Evolutionary conservation across 2,113 vertebrate genomes (phyloP), one percentile per base, ranked within the genome.

Genomic region (Eptesicus fuscus): DNA sequence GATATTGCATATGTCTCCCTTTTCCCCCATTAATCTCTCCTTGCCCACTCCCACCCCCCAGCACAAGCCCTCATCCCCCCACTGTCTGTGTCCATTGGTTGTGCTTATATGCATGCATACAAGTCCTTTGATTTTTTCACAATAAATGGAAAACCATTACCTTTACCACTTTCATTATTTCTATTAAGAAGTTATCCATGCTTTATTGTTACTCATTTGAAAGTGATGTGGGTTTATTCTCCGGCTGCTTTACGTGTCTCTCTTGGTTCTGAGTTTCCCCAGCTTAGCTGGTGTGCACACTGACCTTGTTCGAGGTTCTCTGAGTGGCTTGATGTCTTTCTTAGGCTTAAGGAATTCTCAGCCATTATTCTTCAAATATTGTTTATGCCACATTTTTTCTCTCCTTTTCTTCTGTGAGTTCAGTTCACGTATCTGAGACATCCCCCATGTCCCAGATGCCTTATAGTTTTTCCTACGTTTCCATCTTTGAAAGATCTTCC

Each of bases 181-280:
- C 14, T 89, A 12, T 67, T 73, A 61, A 91, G 56, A 82, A 44
- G 12, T 77, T 91, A 51, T 70, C n/a, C 5, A 18, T 71, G 17
- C 76, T 91, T 87, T 93, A 80, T 56, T 95, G 5, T 83, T 94
- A 59, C 42, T 92, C 20, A 80, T 37, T 92, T 91, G 56, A 67
- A 88, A 67, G n/a, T 37, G 74, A 40, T 11, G 25, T 69, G 14
- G 25, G 4, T 20, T 71, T 74, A 32, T 65, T 49, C 13, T 42
- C 25, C 92, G 4, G 4, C 65, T 88, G 40, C 67, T 87, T 87
- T 87, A 87, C 82, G n/a, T 67, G 5, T 80, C 49, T 42, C 56
- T 88, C 37, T 86, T 77, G 63, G 84, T 51, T 51, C 78, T 47
- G 32, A 20, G 74, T 79, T 86, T 79, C 37, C 70, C 13, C 28